Evolutionary conservation across 2,797 vertebrate genomes (phyloP).

Genomic region (Pangasius sanitwongsei): DNA sequence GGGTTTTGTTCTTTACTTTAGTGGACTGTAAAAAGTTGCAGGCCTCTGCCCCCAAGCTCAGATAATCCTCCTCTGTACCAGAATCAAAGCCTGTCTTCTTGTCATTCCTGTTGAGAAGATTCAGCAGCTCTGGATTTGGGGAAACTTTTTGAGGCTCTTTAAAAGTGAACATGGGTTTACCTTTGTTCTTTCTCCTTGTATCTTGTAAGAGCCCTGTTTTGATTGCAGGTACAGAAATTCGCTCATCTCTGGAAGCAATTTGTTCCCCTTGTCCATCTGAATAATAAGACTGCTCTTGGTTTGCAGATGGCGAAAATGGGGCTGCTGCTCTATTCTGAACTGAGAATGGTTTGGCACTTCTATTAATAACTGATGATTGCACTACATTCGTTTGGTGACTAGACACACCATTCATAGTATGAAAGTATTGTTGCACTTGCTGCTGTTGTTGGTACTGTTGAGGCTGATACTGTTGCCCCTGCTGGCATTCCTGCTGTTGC

Average conservation of each 20-base stretch:
- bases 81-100: constrained; percentile 89
- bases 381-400: constrained; percentile 75
- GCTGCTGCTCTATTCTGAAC: constrained; percentile 73
- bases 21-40: constrained; percentile 95
- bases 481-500: constrained; percentile 62
- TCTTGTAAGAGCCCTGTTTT: constrained; percentile 89
- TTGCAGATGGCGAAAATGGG: constrained; percentile 77
- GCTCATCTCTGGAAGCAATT: constrained; percentile 94
- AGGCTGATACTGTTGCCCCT: constrained; percentile 63
- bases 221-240: constrained; percentile 92
- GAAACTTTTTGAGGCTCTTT: constrained; percentile 90
- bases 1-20: constrained; percentile 85
- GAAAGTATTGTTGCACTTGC: constrained; percentile 71
- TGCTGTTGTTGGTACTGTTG: constrained; percentile 69
- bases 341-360: constrained; percentile 87
- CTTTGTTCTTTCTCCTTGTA: constrained; percentile 77
- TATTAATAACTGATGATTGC: constrained; percentile 78
- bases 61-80: constrained; percentile 96
- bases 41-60: constrained; percentile 96
- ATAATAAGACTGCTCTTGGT: constrained; percentile 79
- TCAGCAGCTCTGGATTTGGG: constrained; percentile 90
- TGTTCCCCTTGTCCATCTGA: constrained; percentile 80
- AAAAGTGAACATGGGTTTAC: constrained; percentile 96
- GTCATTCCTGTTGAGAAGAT: constrained; percentile 85
- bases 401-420: constrained; percentile 82